Base-by-base conservation (phyloP, 2,113 vertebrate genomes). In the Indicator indicator region DNA sequence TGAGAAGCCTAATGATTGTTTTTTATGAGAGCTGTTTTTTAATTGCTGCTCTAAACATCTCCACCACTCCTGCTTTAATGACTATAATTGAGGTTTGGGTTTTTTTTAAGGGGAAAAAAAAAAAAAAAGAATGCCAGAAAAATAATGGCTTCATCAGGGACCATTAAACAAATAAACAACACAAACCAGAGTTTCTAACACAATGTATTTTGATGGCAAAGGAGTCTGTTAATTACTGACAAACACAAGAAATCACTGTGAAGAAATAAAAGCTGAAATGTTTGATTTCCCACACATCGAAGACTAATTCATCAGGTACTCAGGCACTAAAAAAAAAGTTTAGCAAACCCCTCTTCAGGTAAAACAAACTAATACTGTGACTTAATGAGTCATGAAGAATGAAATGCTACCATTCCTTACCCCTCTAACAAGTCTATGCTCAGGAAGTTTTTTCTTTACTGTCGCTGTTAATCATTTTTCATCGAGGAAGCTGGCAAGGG, bases 381-480 rank as follows among this genome's bases (percentile, higher is more conserved):
- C 50, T 52, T 52, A 27, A 55, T 55, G 54, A 55, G 24, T 55
- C 54, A 96, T 80, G 94, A 97, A 96, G 78, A 97, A 97, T 89
- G 72, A 96, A 97, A 92, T 69, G 59, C 95, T 89, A 89, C 69
- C 71, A 87, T 89, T 97, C 72, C 55, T 90, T 90, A 78, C 28
- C 28, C 42, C 59, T 95, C 83, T 88, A 88, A 96, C 79, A 96
- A 95, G 68, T 73, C 56, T 94, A 68, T 91, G 83, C 87, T 96
- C 95, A 36, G 90, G 95, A 97, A 94, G 81, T 91, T 89, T 90
- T 68, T 23, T 78, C 72, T 81, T 95, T 97, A 88, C 84, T 97
- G 76, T 93, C 73, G 67, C 60, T 95, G 96, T 97, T 97, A 93
- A 98, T 96, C 83, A 97, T 94, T 95, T 94, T 95, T 93, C 95